Percentiles rank a stretch among this genome's conserved stretches.
Evolutionary conservation across 2,888 invertebrate genomes (phyloP).

Genomic region (Hipparchia sbordonii): DNA sequence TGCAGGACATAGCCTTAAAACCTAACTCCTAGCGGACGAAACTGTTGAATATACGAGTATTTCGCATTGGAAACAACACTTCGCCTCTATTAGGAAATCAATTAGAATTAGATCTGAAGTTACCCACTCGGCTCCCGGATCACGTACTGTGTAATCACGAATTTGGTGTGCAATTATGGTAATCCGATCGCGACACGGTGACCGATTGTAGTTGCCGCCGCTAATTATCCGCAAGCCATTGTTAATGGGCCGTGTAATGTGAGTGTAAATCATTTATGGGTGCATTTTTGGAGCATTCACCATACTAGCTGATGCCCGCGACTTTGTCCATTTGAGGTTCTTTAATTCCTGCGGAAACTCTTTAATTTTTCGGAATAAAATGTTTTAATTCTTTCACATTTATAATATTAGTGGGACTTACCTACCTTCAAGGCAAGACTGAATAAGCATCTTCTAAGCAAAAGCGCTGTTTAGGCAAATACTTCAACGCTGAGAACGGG

Average conservation of each 20-base stretch:
- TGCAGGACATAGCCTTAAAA: no score
- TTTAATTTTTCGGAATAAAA: no score
- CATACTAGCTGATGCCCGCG: no score
- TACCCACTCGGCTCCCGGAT: slow-evolving; percentile 29
- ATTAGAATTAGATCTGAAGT: slow-evolving; percentile 38
- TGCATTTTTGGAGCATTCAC: background rate
- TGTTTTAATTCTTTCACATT: no score
- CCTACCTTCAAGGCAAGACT: no score
- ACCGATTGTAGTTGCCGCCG: slow-evolving; percentile 29
- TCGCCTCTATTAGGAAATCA: slow-evolving; percentile 23
- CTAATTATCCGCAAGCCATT: slow-evolving; percentile 28
- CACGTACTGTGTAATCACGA: slow-evolving; percentile 43
- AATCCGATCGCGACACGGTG: slow-evolving; percentile 41
- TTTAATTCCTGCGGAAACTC: no score
- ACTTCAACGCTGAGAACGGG: no score
- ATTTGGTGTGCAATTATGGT: slow-evolving; percentile 48
- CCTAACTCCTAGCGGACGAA: no score
- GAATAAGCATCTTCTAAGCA: no score
- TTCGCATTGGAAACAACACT: background rate
- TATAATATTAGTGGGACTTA: no score
- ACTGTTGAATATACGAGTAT: background rate
- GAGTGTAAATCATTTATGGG: background rate
- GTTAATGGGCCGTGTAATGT: slow-evolving; percentile 19
- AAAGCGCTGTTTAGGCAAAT: no score
- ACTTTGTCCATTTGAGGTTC: no score